phyloP scores from a whole-genome alignment of 2,888 invertebrate genomes.

The Endotricha flammealis region DNA sequence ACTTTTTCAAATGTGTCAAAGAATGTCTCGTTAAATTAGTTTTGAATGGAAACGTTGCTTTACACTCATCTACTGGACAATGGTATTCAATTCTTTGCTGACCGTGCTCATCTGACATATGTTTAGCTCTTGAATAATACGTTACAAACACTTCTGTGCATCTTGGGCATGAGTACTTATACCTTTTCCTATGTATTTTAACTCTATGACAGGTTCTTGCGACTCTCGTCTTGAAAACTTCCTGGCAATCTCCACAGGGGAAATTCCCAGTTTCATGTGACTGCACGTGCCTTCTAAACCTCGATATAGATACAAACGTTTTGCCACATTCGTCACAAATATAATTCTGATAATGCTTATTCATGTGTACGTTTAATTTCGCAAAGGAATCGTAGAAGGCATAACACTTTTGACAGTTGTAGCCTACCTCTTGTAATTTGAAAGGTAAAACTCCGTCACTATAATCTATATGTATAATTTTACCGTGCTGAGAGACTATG shows the following conservation, averaged over 20 bases:
- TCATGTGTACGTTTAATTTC: conserved; percentile 65
- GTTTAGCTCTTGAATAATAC: conserved; percentile 54
- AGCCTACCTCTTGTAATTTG: conserved; percentile 45
- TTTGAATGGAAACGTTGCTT: conserved; percentile 39
- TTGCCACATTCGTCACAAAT: conserved; percentile 66
- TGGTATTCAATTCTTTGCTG: conserved; percentile 42
- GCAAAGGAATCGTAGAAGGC: conserved; percentile 42
- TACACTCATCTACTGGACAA: conserved; percentile 38
- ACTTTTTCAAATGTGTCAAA: conserved; percentile 35
- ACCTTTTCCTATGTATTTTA: conserved; percentile 50
- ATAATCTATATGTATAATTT: conserved; percentile 37
- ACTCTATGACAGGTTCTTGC: conserved; percentile 52
- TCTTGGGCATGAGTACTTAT: conserved; percentile 58
- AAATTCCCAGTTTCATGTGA: conserved; percentile 55
- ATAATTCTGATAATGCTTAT: conserved; percentile 61
- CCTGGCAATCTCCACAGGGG: conserved; percentile 56
- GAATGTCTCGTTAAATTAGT: conserved; percentile 46
- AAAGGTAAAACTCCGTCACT: conserved; percentile 66
- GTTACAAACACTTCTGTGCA: conserved; percentile 57
- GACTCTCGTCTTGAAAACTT: conserved; percentile 46
- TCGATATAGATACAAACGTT: conserved; percentile 56
- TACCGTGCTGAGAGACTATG: conserved; percentile 39
- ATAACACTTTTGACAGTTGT: conserved; percentile 55
- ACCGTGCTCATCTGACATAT: conserved; percentile 52
- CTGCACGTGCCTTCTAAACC: conserved; percentile 60